Percentiles rank a stretch among this genome's conserved stretches.
Evolutionary conservation across 2,797 vertebrate genomes (phyloP).

Genomic region (Enteromius paludinosus): DNA sequence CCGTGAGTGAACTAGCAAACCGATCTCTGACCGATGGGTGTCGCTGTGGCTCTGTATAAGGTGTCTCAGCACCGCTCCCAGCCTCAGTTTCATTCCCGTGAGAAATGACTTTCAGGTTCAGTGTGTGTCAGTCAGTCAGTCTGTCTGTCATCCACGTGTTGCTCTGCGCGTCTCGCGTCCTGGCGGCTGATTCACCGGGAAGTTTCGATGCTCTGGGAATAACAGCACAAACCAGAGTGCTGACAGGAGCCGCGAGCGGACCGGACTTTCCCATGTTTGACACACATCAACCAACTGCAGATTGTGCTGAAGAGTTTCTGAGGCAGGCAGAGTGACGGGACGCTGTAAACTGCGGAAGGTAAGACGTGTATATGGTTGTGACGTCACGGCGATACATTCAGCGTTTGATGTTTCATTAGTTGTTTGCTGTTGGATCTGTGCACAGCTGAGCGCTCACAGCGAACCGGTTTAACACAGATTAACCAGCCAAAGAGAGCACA

Average conservation of each 20-base stretch:
- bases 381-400: not conserved
- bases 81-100: constrained; percentile 20
- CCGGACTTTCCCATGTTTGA: constrained; percentile 35
- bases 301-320: constrained; percentile 19
- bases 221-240: constrained; percentile 5
- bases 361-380: constrained; percentile 18
- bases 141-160: constrained; percentile 47
- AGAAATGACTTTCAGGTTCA: constrained; percentile 39
- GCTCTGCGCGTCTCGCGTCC: constrained; percentile 39
- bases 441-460: not conserved
- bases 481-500: not conserved
- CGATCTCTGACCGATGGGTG: constrained; percentile 44
- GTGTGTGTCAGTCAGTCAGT: not conserved
- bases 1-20: not conserved
- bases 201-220: not conserved
- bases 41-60: constrained; percentile 49
- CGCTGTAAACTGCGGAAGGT: constrained; percentile 46
- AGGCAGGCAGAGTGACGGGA: not conserved
- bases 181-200: not conserved
- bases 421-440: not conserved
- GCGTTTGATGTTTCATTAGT: not conserved
- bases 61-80: constrained; percentile 32
- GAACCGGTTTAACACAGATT: not conserved
- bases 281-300: not conserved
- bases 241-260: constrained; percentile 17